These are phyloP conservation scores for Pseudopodoces humilis DNA, from an alignment of 2,113 vertebrate genomes.

Conservation along the genomic window DNA sequence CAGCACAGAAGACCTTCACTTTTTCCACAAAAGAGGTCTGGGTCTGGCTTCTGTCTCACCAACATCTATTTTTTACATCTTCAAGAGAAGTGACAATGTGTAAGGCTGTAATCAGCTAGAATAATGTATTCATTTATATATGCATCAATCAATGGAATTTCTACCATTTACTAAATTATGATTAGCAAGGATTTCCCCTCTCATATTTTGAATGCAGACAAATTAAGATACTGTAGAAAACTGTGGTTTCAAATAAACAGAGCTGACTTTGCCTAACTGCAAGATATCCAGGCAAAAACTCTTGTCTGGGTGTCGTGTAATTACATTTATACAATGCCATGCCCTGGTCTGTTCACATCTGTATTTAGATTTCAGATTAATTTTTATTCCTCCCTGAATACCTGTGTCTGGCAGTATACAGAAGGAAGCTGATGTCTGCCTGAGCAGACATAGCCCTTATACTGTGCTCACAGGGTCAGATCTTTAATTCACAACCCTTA, in stretches of 20 bases:
- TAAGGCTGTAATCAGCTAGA: neutral
- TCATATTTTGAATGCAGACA: neutral
- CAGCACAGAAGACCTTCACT: neutral
- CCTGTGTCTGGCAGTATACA: neutral
- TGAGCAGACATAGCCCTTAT: neutral
- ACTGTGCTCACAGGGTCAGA: neutral
- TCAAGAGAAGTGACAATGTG: neutral
- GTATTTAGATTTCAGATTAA: neutral
- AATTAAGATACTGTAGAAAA: neutral
- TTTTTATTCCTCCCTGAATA: neutral
- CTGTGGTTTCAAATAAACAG: neutral
- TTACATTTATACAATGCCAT: fast-evolving
- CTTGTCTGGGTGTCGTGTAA: neutral
- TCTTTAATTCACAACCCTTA: neutral
- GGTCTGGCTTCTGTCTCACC: neutral
- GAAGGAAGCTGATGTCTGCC: neutral
- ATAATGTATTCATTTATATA: neutral
- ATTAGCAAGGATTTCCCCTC: neutral
- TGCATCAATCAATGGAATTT: neutral
- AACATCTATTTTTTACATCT: neutral
- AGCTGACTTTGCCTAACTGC: fast-evolving
- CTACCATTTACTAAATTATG: neutral
- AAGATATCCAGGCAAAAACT: neutral
- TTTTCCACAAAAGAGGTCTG: neutral
- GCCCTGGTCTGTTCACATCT: neutral